Percentiles rank a stretch among this genome's conserved stretches.
Conservation (phyloP, 2,797 vertebrate genomes). For the Oryzias dopingdopingensis region DNA sequence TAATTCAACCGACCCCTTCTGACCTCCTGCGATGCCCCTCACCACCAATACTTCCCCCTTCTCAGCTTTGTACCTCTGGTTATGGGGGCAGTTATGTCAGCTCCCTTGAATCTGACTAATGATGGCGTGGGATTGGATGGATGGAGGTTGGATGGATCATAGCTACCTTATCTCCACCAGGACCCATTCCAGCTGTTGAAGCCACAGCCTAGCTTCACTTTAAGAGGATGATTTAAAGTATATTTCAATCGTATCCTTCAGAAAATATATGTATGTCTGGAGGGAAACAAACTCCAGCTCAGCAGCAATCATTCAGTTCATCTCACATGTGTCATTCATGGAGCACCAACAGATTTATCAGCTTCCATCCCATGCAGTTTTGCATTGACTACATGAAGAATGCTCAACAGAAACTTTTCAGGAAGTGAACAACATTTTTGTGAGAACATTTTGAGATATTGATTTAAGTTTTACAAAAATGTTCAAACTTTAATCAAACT, state of each 20-base stretch:
- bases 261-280: no score
- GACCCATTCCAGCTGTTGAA: slow-evolving; percentile 47
- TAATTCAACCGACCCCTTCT: slow-evolving; percentile 23
- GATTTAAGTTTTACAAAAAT: no score
- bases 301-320: no score
- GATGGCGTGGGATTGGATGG: slow-evolving; percentile 22
- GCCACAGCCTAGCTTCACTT: slow-evolving; percentile 25
- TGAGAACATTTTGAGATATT: no score
- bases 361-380: not conserved
- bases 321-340: no score
- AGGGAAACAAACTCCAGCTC: no score
- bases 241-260: no score
- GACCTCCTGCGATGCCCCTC: slow-evolving; percentile 14
- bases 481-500: no score
- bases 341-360: not conserved
- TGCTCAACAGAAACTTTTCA: no score
- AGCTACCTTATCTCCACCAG: slow-evolving; percentile 25
- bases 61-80: not conserved
- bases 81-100: slow-evolving; percentile 32
- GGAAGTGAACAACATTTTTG: no score
- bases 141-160: slow-evolving; percentile 1
- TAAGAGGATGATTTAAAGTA: no score
- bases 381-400: no score
- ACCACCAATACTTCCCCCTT: not conserved
- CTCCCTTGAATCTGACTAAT: slow-evolving; percentile 68